Base-by-base conservation (phyloP, 2,888 invertebrate genomes). In the Parapristionchus giblindavisi region DNA sequence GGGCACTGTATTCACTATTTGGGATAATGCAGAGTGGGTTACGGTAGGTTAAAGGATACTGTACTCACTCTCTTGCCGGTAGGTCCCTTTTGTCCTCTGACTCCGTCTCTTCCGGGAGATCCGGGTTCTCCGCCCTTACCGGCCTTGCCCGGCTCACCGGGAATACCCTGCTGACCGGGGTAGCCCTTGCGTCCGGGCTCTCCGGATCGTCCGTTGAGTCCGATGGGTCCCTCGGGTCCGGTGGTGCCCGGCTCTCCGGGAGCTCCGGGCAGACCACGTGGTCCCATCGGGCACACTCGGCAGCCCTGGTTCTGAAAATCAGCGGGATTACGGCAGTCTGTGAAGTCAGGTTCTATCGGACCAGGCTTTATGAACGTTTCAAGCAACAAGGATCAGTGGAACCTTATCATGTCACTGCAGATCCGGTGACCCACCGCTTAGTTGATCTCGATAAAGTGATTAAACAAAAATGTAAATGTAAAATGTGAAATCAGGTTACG, bases 221-320 rank as follows among this genome's bases (percentile, higher is more conserved):
- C 84, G 14, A 81, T 79, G 38, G 73, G 78, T 76, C 85, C 85
- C 76, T 84, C 84, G 36, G 74, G 77, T 43, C 85, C 85, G 43
- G 78, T 72, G 24, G 34, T 21, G 0, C 83, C 81, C 0, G 79
- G 65, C 48, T 83, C 83, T 79, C 86, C 86, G 17, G 84, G 81
- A n/a, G 82, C 77, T n/a, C 86, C 86, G 14, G 85, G 82, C 21
- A 81, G 81, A 38, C 86, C 86, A 17, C 83, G 81, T 27, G 84
- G 83, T 17, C 86, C 86, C 36, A 77, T 63, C n/a, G 86, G 86
- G 63, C 86, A 86, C 14, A 83, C 83, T 40, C 85, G 79, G 75
- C 84, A 84, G 54, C 82, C 82, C 61, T 83, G 83, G 66, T 77
- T 77, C 77, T 78, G 65, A 27, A 76, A 76, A 24, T 29, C 17